Conservation (phyloP, 2,888 invertebrate genomes). For the Galerucella nymphaeae region DNA sequence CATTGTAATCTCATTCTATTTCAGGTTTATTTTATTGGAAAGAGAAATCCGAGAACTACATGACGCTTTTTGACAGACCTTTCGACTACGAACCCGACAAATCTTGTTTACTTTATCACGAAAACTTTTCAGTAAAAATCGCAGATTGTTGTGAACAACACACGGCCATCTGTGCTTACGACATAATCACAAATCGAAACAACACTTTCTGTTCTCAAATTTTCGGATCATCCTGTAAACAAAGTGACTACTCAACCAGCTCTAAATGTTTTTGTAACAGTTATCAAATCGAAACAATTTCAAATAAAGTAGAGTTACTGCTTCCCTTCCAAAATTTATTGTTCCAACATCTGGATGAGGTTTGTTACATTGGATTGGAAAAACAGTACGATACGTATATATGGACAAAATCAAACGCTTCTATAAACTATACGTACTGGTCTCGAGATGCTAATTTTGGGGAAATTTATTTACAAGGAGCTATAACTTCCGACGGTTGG, state of each 20-base stretch:
- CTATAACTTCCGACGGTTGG: constrained; percentile 46
- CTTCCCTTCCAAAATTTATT: constrained; percentile 52
- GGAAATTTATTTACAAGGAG: constrained; percentile 40
- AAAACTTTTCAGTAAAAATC: constrained; percentile 43
- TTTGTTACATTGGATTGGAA: constrained; percentile 50
- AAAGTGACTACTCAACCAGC: constrained; percentile 47
- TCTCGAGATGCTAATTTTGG: constrained; percentile 38
- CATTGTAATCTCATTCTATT: constrained; percentile 17
- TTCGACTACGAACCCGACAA: constrained; percentile 40
- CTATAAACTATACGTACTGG: constrained; percentile 48
- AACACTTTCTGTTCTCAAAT: constrained; percentile 46
- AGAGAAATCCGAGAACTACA: constrained; percentile 45
- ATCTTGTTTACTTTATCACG: constrained; percentile 51
- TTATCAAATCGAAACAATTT: constrained; percentile 9
- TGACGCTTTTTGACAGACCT: constrained; percentile 33
- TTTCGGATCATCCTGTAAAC: constrained; percentile 40
- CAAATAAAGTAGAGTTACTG: constrained; percentile 48
- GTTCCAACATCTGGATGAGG: constrained; percentile 38
- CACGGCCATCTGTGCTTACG: constrained; percentile 51
- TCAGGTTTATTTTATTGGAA: constrained; percentile 47
- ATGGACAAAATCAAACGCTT: constrained; percentile 43
- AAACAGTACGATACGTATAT: constrained; percentile 38
- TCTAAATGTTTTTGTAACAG: constrained; percentile 52
- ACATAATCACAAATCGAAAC: constrained; percentile 31
- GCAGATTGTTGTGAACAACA: constrained; percentile 49